A percentile compares a stretch with the other conserved stretches of the same genome.
Conservation (phyloP, 2,888 invertebrate genomes). For the Calameuta pallipes region DNA sequence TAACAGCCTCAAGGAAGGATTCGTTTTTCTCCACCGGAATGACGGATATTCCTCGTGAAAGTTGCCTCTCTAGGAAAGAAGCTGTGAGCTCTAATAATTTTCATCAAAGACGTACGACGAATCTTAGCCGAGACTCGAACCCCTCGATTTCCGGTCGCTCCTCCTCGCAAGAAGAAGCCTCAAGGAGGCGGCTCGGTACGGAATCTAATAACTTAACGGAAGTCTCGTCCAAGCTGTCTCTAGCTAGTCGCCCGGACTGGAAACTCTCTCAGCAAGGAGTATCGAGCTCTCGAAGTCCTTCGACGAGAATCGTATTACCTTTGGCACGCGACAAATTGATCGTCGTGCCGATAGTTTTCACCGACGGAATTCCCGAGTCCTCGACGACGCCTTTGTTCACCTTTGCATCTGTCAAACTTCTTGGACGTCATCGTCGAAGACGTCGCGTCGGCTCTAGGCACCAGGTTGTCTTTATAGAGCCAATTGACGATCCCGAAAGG, state of each 20-base stretch:
- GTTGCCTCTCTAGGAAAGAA: background rate
- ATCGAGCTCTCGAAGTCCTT: background rate
- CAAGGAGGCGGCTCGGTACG: background rate
- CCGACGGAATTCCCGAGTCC: slow-evolving; percentile 31
- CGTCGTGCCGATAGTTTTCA: slow-evolving; percentile 40
- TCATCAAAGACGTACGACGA: background rate
- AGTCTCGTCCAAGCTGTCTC: background rate
- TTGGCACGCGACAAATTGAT: slow-evolving; percentile 31
- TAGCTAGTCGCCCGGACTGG: background rate
- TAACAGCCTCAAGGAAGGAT: background rate
- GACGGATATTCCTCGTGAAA: background rate
- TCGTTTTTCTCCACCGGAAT: background rate
- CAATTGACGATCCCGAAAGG: background rate
- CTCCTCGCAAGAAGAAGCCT: background rate
- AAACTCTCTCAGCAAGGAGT: background rate
- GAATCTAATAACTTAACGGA: background rate
- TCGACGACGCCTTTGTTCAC: slow-evolving; percentile 9
- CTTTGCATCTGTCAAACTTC: background rate
- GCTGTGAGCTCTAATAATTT: background rate
- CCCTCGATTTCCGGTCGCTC: background rate
- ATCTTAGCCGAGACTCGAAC: background rate
- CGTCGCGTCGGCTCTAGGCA: background rate
- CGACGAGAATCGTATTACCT: background rate
- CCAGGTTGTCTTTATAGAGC: background rate
- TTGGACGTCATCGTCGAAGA: background rate